Evolutionary conservation across 2,113 vertebrate genomes (phyloP), one percentile per base, ranked within the genome.

Genomic region (Stigmatopora nigra): DNA sequence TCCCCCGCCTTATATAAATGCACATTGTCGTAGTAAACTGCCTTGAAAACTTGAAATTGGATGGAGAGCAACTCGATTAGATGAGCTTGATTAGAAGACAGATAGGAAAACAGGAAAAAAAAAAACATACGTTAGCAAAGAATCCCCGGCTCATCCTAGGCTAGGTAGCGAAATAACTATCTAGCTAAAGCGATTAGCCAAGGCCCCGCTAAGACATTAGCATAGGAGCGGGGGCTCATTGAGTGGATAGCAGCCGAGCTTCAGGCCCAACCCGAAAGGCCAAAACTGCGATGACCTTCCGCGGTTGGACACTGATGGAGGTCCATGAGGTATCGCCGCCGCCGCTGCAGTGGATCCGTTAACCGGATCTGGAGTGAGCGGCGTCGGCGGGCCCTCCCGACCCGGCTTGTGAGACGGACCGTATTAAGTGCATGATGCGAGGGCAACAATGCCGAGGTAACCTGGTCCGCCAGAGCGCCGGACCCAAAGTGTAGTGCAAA

Each of bases 401-500:
- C 82, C 80, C 63, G 87, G 87, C 82, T 86, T 84, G 66, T 61
- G 74, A 78, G 80, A 85, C 84, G 86, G 87, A 89, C 87, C 86
- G 78, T 84, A 82, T 87, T 89, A 89, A 90, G 87, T 90, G 89
- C 86, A 88, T 86, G 88, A 89, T 89, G 88, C 89, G 67, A 86
- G 82, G 83, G 86, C 85, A 88, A 88, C 88, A 86, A 89, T 83
- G 84, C 84, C 84, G 90, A 92, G 90, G 90, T 91, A 91, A 91
- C 89, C 82, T 84, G 86, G 88, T 90, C 88, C 85, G 86, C 68
- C 53, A 35, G 59, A 87, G 82, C 74, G 75, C 88, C 82, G 88
- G 86, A 88, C 82, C 83, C 80, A 89, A 88, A 88, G 82, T 86
- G 87, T 88, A 90, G 90, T 92, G 88, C 88, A 92, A 91, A 90